A percentile compares a stretch with the other conserved stretches of the same genome.
These are phyloP conservation scores for Caenorhabditis angaria DNA, from an alignment of 2,888 invertebrate genomes.

Conservation along the genomic window DNA sequence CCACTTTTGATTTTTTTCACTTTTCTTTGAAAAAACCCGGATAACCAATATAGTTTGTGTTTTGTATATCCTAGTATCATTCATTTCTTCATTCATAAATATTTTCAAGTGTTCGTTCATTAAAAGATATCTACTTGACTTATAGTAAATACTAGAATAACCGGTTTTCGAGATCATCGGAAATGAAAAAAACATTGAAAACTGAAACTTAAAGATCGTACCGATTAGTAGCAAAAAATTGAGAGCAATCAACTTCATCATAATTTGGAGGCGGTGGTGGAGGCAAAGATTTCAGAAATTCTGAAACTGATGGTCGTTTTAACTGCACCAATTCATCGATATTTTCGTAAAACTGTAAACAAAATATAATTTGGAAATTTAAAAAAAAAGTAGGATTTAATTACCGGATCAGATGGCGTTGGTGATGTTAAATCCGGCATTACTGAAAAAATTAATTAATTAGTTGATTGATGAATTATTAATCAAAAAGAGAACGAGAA, in stretches of 20 bases:
- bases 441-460: neutral
- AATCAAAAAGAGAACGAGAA: neutral
- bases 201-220: neutral
- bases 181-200: slow-evolving; percentile 6
- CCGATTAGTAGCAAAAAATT: neutral
- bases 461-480: too few species aligned
- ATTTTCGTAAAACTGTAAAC: slow-evolving; percentile 38
- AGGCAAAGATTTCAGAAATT: slow-evolving; percentile 32
- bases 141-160: slow-evolving; percentile 14
- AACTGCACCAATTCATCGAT: slow-evolving; percentile 33
- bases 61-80: too few species aligned
- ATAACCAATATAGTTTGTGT: too few species aligned
- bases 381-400: too few species aligned
- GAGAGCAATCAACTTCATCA: slow-evolving; percentile 15
- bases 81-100: neutral
- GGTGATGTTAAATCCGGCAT: neutral
- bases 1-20: too few species aligned
- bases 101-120: neutral
- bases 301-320: slow-evolving; percentile 28
- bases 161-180: slow-evolving; percentile 5
- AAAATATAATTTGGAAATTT: neutral
- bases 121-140: neutral
- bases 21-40: too few species aligned
- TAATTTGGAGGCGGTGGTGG: slow-evolving; percentile 29
- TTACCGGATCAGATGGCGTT: neutral